Conservation (phyloP, 2,113 vertebrate genomes). For the Martes martes region DNA sequence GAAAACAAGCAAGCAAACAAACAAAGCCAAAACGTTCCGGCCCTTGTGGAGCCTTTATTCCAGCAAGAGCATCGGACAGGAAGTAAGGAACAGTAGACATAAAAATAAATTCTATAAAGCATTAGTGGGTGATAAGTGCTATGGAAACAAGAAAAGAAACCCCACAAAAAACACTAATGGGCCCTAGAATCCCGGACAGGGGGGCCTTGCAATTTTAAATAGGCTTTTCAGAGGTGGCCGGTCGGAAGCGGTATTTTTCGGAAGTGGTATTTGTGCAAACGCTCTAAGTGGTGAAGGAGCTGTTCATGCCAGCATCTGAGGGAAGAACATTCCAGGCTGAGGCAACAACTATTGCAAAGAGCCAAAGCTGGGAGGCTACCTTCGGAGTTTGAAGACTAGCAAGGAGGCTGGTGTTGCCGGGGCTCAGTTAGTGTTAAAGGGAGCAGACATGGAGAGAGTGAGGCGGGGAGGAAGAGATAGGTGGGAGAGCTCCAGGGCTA, state of each 20-base stretch:
- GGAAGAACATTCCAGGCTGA: neutral
- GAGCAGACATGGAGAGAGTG: neutral
- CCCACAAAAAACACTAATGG: neutral
- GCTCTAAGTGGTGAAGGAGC: neutral
- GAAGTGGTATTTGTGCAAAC: neutral
- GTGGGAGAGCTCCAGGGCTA: neutral
- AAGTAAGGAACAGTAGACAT: neutral
- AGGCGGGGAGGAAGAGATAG: neutral
- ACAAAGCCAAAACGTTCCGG: neutral
- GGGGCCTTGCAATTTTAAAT: neutral
- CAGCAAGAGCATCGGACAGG: neutral
- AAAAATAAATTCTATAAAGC: conserved; percentile 27
- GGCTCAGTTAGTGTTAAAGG: neutral
- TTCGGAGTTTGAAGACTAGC: neutral
- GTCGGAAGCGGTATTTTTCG: neutral
- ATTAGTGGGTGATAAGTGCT: neutral
- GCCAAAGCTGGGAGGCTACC: neutral
- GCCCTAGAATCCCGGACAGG: neutral
- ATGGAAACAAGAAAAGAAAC: neutral
- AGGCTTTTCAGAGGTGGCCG: neutral
- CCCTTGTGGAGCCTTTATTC: neutral
- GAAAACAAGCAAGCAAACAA: neutral
- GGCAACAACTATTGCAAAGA: neutral
- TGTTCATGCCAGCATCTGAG: neutral
- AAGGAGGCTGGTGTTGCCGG: neutral